Conservation (phyloP, 1,140 invertebrate genomes). For the Hylaeus volcanicus region DNA sequence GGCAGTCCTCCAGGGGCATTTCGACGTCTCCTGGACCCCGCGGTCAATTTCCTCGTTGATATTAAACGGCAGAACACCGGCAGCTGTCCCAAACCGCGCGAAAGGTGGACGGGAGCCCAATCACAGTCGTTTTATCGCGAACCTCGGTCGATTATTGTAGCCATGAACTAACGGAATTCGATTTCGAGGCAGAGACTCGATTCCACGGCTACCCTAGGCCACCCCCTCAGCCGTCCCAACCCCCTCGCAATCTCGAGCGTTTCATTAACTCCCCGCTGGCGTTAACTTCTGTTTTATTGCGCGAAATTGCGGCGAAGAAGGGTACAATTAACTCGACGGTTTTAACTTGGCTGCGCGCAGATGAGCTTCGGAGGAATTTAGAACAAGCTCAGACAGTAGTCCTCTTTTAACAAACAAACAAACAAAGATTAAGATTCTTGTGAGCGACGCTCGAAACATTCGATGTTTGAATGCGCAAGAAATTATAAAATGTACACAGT, state of each 20-base stretch:
- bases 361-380: constrained; percentile 23
- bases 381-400: constrained; percentile 23
- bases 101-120: background rate
- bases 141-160: background rate
- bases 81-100: too few species aligned
- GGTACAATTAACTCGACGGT: constrained; percentile 42
- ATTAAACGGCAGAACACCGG: too few species aligned
- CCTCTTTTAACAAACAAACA: too few species aligned
- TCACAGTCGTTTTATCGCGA: background rate
- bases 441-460: too few species aligned
- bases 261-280: constrained; percentile 47
- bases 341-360: constrained; percentile 19
- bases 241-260: constrained; percentile 13
- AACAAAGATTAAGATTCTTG: too few species aligned
- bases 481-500: too few species aligned
- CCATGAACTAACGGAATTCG: constrained; percentile 9
- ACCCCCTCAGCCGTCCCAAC: background rate
- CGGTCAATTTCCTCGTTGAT: too few species aligned
- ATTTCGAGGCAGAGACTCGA: background rate
- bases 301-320: constrained; percentile 42
- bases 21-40: too few species aligned
- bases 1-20: too few species aligned
- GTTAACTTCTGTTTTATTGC: constrained; percentile 55
- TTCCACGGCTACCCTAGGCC: background rate
- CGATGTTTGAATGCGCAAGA: too few species aligned